Percentiles rank a stretch among this genome's conserved stretches.
Conservation (phyloP, 2,113 vertebrate species). For the Pomatorhinus ruficollis region DNA sequence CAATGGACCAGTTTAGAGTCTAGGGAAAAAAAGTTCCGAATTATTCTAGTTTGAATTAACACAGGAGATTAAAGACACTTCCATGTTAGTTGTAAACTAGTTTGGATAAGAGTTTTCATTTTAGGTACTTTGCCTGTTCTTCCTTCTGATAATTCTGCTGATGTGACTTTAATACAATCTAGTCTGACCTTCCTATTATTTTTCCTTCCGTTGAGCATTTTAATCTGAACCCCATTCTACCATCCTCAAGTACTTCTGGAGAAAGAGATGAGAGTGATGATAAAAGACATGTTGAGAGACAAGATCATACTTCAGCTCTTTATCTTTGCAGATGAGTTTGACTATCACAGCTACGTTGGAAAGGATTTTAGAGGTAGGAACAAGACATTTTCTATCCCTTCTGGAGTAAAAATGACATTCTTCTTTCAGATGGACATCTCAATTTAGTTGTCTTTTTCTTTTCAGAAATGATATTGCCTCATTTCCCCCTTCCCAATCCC, state of each 20-base stretch:
- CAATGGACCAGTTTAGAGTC: background rate
- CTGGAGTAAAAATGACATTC: background rate
- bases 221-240: background rate
- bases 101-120: background rate
- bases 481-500: background rate
- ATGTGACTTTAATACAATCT: background rate
- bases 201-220: background rate
- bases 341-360: background rate
- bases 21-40: background rate
- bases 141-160: background rate
- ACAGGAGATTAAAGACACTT: background rate
- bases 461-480: background rate
- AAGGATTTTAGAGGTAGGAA: background rate
- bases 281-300: background rate
- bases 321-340: background rate
- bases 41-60: background rate
- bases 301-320: background rate
- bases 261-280: background rate
- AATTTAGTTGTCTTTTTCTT: background rate
- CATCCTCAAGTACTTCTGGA: background rate
- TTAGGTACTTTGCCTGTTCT: background rate
- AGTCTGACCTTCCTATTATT: background rate
- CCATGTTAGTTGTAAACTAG: background rate
- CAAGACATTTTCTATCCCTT: background rate
- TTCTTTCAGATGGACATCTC: background rate